Conservation (phyloP, 2,888 invertebrate species). For the Mallateleia sp. region DNA sequence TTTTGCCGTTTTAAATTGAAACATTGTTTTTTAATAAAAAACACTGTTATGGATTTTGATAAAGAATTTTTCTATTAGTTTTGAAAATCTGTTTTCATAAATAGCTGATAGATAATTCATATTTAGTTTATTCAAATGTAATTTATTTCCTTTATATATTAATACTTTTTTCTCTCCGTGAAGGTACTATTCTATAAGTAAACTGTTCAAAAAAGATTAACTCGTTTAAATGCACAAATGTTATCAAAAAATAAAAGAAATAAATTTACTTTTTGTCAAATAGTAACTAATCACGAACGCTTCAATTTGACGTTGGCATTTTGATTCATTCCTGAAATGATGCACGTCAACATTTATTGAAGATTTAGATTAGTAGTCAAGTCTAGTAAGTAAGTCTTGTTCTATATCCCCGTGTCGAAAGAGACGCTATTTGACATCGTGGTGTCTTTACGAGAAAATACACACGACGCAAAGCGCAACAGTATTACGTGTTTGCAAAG, state of each 20-base stretch:
- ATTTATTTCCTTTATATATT: no score
- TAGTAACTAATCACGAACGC: neutral
- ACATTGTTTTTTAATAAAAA: no score
- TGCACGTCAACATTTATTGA: constrained; percentile 19
- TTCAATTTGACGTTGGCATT: constrained; percentile 10
- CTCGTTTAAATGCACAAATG: neutral
- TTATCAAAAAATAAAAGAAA: neutral
- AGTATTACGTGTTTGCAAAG: constrained; percentile 74
- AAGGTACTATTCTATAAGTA: no score
- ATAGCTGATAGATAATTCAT: no score
- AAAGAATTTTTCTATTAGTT: no score
- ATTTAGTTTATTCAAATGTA: no score
- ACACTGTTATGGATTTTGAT: no score
- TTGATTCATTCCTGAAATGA: constrained; percentile 17
- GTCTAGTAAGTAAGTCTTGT: constrained; percentile 38
- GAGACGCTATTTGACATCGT: constrained; percentile 44
- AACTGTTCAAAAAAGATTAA: no score
- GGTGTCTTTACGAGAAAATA: constrained; percentile 68
- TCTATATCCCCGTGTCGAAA: constrained; percentile 36
- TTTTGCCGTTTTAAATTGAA: no score
- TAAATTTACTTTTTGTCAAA: neutral
- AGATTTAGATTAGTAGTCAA: constrained; percentile 62
- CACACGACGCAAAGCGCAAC: constrained; percentile 72
- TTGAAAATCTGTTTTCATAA: no score
- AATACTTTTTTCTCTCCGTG: no score